A percentile compares a stretch with the other conserved stretches of the same genome.
Evolutionary conservation across 2,797 vertebrate genomes (phyloP).

Genomic region (Leptodactylus fallax): DNA sequence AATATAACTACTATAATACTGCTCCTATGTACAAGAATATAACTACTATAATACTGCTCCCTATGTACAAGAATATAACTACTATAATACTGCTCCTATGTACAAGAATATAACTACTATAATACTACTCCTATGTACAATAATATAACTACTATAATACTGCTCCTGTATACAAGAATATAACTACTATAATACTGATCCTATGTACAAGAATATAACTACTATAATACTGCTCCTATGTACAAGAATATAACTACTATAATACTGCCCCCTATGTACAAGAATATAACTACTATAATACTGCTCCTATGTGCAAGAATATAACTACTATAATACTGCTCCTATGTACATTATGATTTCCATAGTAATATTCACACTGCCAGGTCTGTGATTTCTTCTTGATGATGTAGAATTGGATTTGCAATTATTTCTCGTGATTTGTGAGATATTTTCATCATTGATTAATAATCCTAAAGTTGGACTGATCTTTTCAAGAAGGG

Average conservation of each 20-base stretch:
- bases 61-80: too few relatives aligned
- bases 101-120: constrained; percentile 11
- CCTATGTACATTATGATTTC: too few relatives aligned
- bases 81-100: not conserved
- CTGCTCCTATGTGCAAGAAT: too few relatives aligned
- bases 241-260: too few relatives aligned
- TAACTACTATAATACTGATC: too few relatives aligned
- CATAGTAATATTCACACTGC: not conserved
- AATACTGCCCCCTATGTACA: too few relatives aligned
- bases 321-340: too few relatives aligned
- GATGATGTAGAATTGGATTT: not conserved
- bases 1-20: too few relatives aligned
- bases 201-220: not conserved
- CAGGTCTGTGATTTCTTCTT: not conserved
- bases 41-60: too few relatives aligned
- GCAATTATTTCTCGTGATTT: not conserved
- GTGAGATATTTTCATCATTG: not conserved
- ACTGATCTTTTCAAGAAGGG: not conserved
- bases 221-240: not conserved
- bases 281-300: too few relatives aligned
- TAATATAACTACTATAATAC: not conserved
- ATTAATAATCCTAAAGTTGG: not conserved
- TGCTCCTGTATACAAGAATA: not conserved
- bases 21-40: too few relatives aligned
- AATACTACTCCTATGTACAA: not conserved